Evolutionary conservation across 2,797 vertebrate genomes (phyloP).

Genomic region (Helostoma temminkii): DNA sequence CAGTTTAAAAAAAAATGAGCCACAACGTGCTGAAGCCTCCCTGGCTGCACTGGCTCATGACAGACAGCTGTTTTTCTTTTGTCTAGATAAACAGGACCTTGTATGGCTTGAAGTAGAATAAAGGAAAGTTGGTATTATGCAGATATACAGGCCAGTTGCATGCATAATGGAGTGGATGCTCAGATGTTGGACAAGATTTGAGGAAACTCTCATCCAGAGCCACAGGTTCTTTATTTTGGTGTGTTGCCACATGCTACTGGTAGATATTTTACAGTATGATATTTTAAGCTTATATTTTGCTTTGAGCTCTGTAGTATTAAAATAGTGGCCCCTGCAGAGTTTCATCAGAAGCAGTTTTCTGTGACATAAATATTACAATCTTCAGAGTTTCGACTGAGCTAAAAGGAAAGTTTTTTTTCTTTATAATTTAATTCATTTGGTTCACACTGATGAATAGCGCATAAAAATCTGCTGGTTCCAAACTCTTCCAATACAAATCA

Average conservation of each 20-base stretch:
- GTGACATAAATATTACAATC: slow-evolving; percentile 3
- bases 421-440: slow-evolving; percentile 43
- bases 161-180: slow-evolving; percentile 12
- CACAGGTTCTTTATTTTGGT: slow-evolving; percentile 36
- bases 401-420: slow-evolving; percentile 6
- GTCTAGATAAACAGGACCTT: slow-evolving; percentile 34
- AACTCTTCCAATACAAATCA: slow-evolving; percentile 56
- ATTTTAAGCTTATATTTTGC: slow-evolving; percentile 40
- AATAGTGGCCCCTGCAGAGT: slow-evolving; percentile 14
- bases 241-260: slow-evolving; percentile 24
- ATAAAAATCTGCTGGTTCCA: slow-evolving; percentile 49
- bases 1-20: slow-evolving; percentile 30
- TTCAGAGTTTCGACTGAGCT: slow-evolving; percentile 10
- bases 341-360: slow-evolving; percentile 43
- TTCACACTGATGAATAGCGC: slow-evolving; percentile 44
- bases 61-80: slow-evolving; percentile 46
- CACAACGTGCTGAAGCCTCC: slow-evolving; percentile 8
- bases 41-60: slow-evolving; percentile 31
- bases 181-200: slow-evolving; percentile 28
- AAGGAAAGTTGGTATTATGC: slow-evolving; percentile 16
- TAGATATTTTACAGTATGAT: slow-evolving; percentile 23
- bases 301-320: slow-evolving; percentile 22
- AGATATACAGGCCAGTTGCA: slow-evolving; percentile 18
- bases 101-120: slow-evolving; percentile 18
- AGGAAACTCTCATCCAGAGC: slow-evolving; percentile 9